Percentiles rank a stretch among this genome's conserved stretches.
Conservation (phyloP, 1,140 invertebrate genomes). For the Nymphalis io region DNA sequence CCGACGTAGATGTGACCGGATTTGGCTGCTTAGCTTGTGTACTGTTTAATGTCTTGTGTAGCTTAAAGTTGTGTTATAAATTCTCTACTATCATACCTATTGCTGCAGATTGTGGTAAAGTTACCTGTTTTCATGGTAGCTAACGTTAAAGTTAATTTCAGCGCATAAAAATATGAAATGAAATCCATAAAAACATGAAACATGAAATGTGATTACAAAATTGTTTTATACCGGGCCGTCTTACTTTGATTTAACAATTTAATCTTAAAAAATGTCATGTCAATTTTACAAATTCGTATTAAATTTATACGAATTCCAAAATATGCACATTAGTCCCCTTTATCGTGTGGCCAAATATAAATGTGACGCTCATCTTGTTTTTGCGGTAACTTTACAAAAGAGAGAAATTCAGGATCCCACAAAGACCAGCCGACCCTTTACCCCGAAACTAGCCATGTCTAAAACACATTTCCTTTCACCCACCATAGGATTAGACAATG, state of each 20-base stretch:
- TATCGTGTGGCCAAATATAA: constrained; percentile 25
- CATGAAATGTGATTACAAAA: background rate
- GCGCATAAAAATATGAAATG: too few species aligned
- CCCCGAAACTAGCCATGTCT: constrained; percentile 45
- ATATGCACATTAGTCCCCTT: background rate
- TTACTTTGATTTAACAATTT: too few species aligned
- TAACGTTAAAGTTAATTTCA: too few species aligned
- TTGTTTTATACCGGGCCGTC: too few species aligned
- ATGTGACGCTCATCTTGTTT: constrained; percentile 32
- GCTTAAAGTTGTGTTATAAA: background rate
- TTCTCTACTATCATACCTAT: too few species aligned
- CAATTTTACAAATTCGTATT: too few species aligned
- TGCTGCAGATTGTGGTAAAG: too few species aligned
- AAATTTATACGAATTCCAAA: too few species aligned
- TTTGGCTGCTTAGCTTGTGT: constrained; percentile 19
- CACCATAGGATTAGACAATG: constrained; percentile 49
- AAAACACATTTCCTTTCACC: constrained; percentile 46
- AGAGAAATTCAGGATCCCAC: constrained; percentile 29
- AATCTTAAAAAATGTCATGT: too few species aligned
- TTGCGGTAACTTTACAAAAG: constrained; percentile 36
- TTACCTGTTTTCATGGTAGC: too few species aligned
- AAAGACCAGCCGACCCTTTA: constrained; percentile 35
- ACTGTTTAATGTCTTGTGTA: constrained; percentile 14
- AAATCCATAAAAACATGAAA: too few species aligned
- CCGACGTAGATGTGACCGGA: constrained; percentile 13